Evolutionary conservation across 2,113 vertebrate species (phyloP), one percentile per base, ranked within the genome.

Genomic region (Cyprinodon brontotheroides): DNA sequence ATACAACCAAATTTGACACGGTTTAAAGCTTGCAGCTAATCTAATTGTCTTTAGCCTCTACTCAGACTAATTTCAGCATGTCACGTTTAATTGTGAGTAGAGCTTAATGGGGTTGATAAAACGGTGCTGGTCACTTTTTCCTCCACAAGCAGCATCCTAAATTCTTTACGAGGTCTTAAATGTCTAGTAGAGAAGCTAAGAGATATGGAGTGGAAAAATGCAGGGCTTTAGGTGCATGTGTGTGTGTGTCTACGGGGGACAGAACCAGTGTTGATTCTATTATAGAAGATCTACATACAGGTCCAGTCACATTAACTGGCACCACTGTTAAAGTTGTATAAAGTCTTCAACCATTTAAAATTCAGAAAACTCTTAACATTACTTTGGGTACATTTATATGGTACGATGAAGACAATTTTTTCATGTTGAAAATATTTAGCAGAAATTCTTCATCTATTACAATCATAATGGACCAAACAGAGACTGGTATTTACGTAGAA

Each of bases 71-170:
- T 82, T 90, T 68, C 45, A 83, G 82, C 80, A 65, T 70, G 89
- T 85, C 91, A 82, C 81, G 79, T 88, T 92, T 91, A 84, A 89
- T 90, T 86, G 87, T 87, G 79, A 90, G 79, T 50, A 61, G 77
- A 41, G 77, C 87, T 92, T 91, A 91, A 91, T 87, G 78, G 82
- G 83, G 84, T 87, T 91, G 89, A 92, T 92, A 89, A 93, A 93
- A 91, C 77, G 60, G 69, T 57, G 64, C 73, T 83, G 88, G 91
- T 84, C 88, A 80, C 87, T 91, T 85, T 84, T 80, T 87, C 87
- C 76, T 57, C 84, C 80, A 88, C 80, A 89, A 92, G 89, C 83
- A 77, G 74, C 82, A 83, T 75, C 75, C 89, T 90, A 91, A 93
- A 92, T 85, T 78, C 85, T 91, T 90, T 90, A 91, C 86, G 77